A percentile compares a stretch with the other conserved stretches of the same genome.
These are phyloP conservation scores for Falco naumanni DNA, from an alignment of 2,797 vertebrate species.

Conservation along the genomic window DNA sequence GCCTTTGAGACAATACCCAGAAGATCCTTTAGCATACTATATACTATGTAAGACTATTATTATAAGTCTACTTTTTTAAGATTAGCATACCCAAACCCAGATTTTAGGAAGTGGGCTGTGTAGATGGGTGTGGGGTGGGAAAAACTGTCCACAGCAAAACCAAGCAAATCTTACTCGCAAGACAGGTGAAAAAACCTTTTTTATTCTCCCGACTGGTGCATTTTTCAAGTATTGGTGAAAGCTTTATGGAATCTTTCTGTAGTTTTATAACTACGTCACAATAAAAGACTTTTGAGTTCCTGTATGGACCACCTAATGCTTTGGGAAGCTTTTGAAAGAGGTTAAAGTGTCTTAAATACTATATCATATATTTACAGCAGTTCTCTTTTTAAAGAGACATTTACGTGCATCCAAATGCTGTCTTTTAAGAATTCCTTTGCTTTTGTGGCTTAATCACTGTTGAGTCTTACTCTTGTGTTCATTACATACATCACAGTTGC, in stretches of 20 bases:
- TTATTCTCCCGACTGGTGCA: background rate
- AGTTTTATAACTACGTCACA: background rate
- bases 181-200: background rate
- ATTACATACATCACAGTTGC: conserved; percentile 11
- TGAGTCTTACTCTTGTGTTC: background rate
- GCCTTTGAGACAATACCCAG: background rate
- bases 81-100: background rate
- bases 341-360: background rate
- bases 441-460: background rate
- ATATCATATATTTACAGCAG: background rate
- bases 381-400: conserved; percentile 11
- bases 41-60: background rate
- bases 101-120: background rate
- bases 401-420: background rate
- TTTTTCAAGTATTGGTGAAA: background rate
- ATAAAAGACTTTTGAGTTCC: background rate
- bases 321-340: conserved; percentile 7
- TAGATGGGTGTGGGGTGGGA: background rate
- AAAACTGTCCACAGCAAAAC: background rate
- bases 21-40: background rate
- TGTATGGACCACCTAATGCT: background rate
- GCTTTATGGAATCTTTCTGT: background rate
- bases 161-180: background rate
- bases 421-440: background rate
- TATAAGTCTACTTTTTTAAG: background rate